Base-by-base conservation (phyloP, 2,888 invertebrate genomes). In the Dicycla oo region DNA sequence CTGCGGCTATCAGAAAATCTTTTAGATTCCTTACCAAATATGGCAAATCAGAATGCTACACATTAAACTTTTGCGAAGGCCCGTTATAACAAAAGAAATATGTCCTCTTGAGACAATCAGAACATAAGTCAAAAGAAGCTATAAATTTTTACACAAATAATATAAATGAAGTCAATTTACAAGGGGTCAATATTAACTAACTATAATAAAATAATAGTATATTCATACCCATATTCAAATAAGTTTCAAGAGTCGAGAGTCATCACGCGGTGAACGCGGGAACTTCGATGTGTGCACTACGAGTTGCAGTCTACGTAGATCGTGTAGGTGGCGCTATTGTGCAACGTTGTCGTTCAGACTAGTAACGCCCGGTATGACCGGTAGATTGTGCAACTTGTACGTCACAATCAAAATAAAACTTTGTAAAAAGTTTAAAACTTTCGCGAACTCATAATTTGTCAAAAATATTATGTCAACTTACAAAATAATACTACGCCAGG, bases 21-120 rank as follows among this genome's bases (percentile, higher is more conserved):
- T 71, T 65, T 56, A 81, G 76, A 82, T 66, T 66, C 47, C 62
- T 60, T 38, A 78, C 78, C 65, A 56, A 78, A 78, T 78, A 79
- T 82, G 72, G 65, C 78, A 82, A 78, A 82, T 40, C 30, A 77
- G 40, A 60, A 66, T 43, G 67, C 47, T 58, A 58, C 30, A 67
- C 34, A 64, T 43, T 56, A 20, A 57, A 53, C 18, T 53, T 53
- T 63, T 51, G 34, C 23, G 15, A 69, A 69, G 61, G 34, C 73
- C 83, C 49, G 64, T 57, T 47, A n/a, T 13, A 65, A 65, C 18
- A 45, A n/a, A 58, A 58, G 38, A 78, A 60, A 40, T 15, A 47
- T 30, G 18, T 62, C 43, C 57, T 23, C 38, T 40, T n/a, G 57
- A 45, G 53, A 40, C 47, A 58, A 34, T 49, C 15, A 47, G 45